Conservation (phyloP, 2,888 invertebrate genomes). For the Cecidostiba fungosa region DNA sequence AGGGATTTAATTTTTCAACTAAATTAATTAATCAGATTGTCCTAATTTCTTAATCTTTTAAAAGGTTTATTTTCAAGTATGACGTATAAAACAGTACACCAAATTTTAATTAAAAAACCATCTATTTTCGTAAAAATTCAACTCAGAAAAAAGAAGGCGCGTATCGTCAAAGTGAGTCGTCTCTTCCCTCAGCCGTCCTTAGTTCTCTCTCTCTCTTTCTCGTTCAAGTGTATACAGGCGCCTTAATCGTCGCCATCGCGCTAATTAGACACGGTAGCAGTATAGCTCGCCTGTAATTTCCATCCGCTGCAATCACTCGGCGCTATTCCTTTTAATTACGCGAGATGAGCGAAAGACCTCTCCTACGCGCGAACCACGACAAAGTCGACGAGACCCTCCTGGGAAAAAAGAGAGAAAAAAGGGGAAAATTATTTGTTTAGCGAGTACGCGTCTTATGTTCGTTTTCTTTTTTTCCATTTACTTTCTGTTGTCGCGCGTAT, state of each 20-base stretch:
- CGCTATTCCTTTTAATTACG: constrained; percentile 59
- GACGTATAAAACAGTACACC: neutral
- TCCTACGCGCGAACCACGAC: constrained; percentile 31
- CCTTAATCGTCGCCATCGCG: constrained; percentile 53
- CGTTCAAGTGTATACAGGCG: constrained; percentile 22
- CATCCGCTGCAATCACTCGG: constrained; percentile 43
- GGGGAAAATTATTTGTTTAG: constrained; percentile 56
- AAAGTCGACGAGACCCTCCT: constrained; percentile 21
- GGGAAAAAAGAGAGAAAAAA: constrained; percentile 52
- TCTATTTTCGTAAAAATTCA: neutral
- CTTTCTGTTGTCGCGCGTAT: constrained; percentile 67
- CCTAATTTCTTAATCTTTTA: constrained; percentile 20
- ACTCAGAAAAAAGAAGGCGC: neutral
- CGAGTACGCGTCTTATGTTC: constrained; percentile 42
- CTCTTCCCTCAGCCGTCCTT: neutral
- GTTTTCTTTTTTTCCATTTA: constrained; percentile 62
- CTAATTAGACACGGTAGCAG: constrained; percentile 57
- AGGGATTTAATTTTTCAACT: neutral
- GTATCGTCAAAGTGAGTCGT: constrained; percentile 12
- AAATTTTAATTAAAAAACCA: constrained; percentile 6
- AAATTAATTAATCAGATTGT: neutral
- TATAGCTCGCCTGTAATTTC: constrained; percentile 51
- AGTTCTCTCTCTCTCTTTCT: neutral
- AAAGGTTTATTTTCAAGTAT: too few species aligned
- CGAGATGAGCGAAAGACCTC: constrained; percentile 45